Base-by-base conservation (phyloP, 2,113 vertebrate species). In the Ciconia maguari region DNA sequence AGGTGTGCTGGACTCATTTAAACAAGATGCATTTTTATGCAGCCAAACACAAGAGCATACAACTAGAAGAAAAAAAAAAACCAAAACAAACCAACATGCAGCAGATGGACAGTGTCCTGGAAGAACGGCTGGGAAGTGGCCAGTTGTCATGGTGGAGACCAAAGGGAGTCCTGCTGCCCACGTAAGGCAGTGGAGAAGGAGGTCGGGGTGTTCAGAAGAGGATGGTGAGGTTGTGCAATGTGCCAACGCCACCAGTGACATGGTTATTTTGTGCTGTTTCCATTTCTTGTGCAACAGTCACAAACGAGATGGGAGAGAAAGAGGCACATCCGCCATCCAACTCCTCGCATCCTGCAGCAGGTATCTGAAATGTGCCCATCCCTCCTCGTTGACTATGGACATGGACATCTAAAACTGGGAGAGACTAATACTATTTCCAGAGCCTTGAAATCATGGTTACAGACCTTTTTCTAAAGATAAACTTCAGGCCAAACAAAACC, bases 161-260 rank as follows among this genome's bases (percentile, higher is more conserved):
- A 71, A 17, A 78, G 38, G 52, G 55, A 83, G 14, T 7, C 48
- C 11, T 46, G 41, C 55, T 49, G 38, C 20, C 36, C n/a, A 64
- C 7, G 0, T 41, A 51, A 57, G 29, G 34, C 49, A 2, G 0
- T 8, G 32, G 38, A 54, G 57, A 19, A 66, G 41, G 52, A 38
- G 36, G 34, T 27, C 5, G 25, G 34, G 48, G 3, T 19, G 65
- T 5, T 69, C 54, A 54, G 42, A 66, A 64, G 62, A 77, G 74
- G 61, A n/a, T 2, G 3, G 6, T 0, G 1, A 44, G 18, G 44
- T 19, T 75, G 54, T 6, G n/a, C n/a, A 4, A 21, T 1, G 10
- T 6, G 30, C 4, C 1, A 0, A 46, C 32, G 51, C 13, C 62
- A 38, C 13, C 38, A 42, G 10, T 1, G 11, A 62, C 46, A 51